Base-by-base conservation (phyloP, 2,888 invertebrate species). In the Lithophane socia region DNA sequence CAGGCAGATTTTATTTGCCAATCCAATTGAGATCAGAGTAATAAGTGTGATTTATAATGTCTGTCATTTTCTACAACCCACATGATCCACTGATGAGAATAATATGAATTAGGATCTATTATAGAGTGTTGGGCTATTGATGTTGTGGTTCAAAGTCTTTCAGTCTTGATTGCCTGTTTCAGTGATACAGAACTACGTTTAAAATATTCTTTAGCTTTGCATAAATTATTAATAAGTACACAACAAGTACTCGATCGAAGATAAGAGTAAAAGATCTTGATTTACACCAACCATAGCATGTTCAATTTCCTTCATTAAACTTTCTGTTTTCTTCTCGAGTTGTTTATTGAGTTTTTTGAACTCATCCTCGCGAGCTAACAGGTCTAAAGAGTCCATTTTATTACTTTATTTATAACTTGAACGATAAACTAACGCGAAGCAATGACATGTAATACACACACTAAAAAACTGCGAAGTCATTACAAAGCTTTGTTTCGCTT, bases 271-370 rank as follows among this genome's bases (percentile, higher is more conserved):
- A 37, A 66, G 44, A 76, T 60, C 1, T 37, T 61, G 8, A 16
- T 24, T 9, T 1, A 44, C 63, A 87, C 91, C 79, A 83, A 96
- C 96, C 96, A 96, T 96, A 8, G 91, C 93, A 86, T 93, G 88
- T 88, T 96, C 96, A 67, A 96, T 96, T 92, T 95, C 92, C 68
- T 94, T 95, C 93, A 96, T 95, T 60, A 96, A 88, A 80, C 93
- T 95, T 79, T 95, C 94, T 16, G 96, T 95, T 91, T 96, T 96
- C 90, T 94, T 95, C 83, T 96, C 95, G 67, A 96, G 89, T 84
- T 96, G 95, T 83, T 94, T 95, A 82, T 96, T 96, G 5, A 96
- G 92, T 83, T 95, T 95, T 84, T 95, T 96, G 80, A 95, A 96
- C 88, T 96, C 96, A 91, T 96, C 93, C 89, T 96, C 96, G 24